These are phyloP conservation scores for Accipiter virgatus DNA, from an alignment of 2,113 vertebrate species.

Conservation along the genomic window DNA sequence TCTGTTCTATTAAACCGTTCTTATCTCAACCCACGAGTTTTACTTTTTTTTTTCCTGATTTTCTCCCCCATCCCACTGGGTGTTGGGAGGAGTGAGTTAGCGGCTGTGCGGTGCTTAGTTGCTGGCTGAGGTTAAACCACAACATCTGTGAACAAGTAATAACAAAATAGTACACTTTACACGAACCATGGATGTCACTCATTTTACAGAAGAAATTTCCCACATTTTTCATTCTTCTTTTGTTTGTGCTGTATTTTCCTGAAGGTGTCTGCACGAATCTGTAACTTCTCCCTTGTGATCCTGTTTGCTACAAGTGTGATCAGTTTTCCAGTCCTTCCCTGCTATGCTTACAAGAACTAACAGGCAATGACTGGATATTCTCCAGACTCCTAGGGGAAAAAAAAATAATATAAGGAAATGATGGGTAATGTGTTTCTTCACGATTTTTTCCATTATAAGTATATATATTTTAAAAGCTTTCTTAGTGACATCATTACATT, in stretches of 20 bases:
- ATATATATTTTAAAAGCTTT: not conserved
- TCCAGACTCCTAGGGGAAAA: fast-evolving
- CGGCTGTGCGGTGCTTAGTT: no score
- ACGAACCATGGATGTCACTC: fast-evolving
- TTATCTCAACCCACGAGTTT: no score
- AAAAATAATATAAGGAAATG: not conserved
- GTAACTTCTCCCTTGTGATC: not conserved
- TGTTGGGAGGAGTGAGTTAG: no score
- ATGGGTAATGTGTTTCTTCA: not conserved
- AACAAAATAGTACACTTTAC: not conserved
- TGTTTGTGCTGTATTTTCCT: not conserved
- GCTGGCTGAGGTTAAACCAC: no score
- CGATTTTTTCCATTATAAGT: not conserved
- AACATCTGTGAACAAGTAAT: not conserved
- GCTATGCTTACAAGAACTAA: not conserved
- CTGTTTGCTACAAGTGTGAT: not conserved
- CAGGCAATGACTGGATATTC: not conserved
- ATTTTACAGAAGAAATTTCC: not conserved
- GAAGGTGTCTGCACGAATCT: not conserved
- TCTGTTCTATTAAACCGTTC: no score
- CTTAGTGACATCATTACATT: not conserved
- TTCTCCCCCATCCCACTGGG: no score
- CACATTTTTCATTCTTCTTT: not conserved
- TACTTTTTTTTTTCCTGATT: no score
- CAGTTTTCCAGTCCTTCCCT: not conserved